Evolutionary conservation across 2,888 invertebrate genomes (phyloP), one percentile per base, ranked within the genome.

Genomic region (Apeira syringaria): DNA sequence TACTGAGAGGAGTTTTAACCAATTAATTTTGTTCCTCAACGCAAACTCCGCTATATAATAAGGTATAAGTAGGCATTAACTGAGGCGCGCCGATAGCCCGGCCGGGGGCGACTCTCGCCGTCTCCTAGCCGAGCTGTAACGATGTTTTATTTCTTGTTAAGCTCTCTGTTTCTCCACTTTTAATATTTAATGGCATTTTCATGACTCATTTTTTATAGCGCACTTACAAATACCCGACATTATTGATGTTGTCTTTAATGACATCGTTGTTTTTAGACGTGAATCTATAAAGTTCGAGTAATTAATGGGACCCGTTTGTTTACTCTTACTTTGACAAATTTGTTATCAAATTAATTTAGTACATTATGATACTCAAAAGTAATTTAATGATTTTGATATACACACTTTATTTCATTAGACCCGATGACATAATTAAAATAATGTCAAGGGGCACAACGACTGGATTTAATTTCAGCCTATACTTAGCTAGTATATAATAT

Each of bases 21-120:
- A 90, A 90, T 90, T 90, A 90, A 90, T 90, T 90, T 90, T 90
- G 90, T 90, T 90, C 90, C 90, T 90, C 90, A 89, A 89, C 89
- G 88, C 89, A 89, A 89, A 89, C 89, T 89, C 83, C 79, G 89
- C 88, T 87, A 88, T 89, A 88, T 87, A 89, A 88, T 89, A 89
- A 88, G 88, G 86, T 89, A 89, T 88, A 88, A 89, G 89, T 88
- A 89, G 89, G 85, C 87, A 86, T 88, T 88, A 89, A 83, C 82
- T 77, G 85, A 84, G 84, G 80, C 83, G 85, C 85, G 86, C 85
- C 86, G 89, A 85, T 86, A 80, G 88, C 87, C 77, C 74, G 81
- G 77, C 82, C 83, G 80, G 80, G 82, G 86, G 79, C 80, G 78
- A 73, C 76, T 71, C 42, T 65, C 69, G 68, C 69, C 70, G 69